Evolutionary conservation across 2,888 invertebrate genomes (phyloP), one percentile per base, ranked within the genome.

Genomic region (Encarsia formosa): DNA sequence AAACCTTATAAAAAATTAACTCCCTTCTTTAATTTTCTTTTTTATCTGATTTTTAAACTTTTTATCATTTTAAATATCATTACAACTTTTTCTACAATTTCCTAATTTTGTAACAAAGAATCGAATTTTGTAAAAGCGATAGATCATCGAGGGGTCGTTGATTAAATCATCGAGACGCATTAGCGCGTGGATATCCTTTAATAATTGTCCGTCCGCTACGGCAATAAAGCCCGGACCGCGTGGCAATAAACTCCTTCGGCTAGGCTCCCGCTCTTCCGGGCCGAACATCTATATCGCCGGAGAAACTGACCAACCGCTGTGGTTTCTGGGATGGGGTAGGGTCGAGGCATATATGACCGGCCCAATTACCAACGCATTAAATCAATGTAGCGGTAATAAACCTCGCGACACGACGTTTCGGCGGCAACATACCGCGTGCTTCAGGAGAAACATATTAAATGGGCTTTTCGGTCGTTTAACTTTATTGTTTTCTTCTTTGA

Each of bases 361-460:
- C 66, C 73, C 73, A 73, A 73, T 73, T 73, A 73, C 71, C 67
- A 63, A 63, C 63, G 73, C 70, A 71, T 73, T 73, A 73, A 73
- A 73, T 73, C 73, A 73, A 73, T 72, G 73, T 72, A 71, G 65
- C 68, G 69, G 73, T 69, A 73, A 73, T 73, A 73, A 73, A 73
- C 69, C 68, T 13, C 5, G 38, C 42, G 35, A 56, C 58, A 60
- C 64, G 59, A 64, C 68, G 68, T 69, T 67, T 66, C 66, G 69
- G 63, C 66, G 19, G 11, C 16, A 26, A 13, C n/a, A 8, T 15
- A 16, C 1, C 16, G 38, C 2, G 11, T 4, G 24, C 31, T n/a
- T 6, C 20, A 26, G 26, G 26, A n/a, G n/a, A n/a, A n/a, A n/a
- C n/a, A n/a, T n/a, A n/a, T n/a, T n/a, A n/a, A n/a, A n/a, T n/a